Evolutionary conservation across 1,140 invertebrate species (phyloP).

Genomic region (Asbolus verrucosus): DNA sequence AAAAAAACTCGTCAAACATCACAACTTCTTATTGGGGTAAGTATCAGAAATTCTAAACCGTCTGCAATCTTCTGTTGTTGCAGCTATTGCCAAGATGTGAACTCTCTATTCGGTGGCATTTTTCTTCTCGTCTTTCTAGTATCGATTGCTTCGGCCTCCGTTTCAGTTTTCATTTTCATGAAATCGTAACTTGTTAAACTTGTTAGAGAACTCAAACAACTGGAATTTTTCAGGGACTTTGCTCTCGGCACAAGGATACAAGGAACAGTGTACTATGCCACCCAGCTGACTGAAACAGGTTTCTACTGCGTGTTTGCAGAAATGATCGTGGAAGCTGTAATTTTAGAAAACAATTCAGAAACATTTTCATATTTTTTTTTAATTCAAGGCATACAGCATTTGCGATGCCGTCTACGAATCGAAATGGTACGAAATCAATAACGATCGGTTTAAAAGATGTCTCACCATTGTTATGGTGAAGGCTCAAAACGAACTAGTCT

Average conservation of each 20-base stretch:
- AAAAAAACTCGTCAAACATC: background rate
- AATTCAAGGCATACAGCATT: background rate
- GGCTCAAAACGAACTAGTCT: background rate
- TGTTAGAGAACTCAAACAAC: background rate
- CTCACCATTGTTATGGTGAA: background rate
- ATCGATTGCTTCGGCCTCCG: constrained; percentile 8
- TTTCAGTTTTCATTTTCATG: constrained; percentile 21
- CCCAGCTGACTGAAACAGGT: background rate
- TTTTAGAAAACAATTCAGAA: background rate
- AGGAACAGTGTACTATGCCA: constrained; percentile 2
- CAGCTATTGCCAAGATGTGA: background rate
- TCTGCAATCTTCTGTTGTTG: background rate
- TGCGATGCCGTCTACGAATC: background rate
- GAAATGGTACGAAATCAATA: background rate
- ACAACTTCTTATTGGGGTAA: constrained; percentile 5
- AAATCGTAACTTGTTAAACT: background rate
- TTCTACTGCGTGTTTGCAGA: background rate
- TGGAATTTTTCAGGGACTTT: constrained; percentile 1
- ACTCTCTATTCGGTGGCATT: background rate
- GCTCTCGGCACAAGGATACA: no score
- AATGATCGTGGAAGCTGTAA: background rate
- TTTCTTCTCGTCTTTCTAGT: background rate
- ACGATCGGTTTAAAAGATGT: background rate
- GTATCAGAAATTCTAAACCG: background rate
- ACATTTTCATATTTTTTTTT: background rate